These are phyloP conservation scores for Poecile atricapillus DNA, from an alignment of 2,113 vertebrate species.

Conservation along the genomic window DNA sequence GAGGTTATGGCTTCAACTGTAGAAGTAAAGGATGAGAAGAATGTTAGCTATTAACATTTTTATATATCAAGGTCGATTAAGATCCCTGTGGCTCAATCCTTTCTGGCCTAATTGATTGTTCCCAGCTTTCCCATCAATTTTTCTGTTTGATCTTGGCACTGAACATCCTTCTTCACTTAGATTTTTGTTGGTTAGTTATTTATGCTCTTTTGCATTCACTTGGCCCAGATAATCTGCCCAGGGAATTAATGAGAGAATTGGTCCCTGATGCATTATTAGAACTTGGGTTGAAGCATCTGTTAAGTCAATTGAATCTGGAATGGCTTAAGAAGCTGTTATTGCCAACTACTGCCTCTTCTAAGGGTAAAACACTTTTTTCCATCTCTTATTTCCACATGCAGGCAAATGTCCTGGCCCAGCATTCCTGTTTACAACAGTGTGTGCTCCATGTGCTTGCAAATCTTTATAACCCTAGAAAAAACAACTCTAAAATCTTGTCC, in stretches of 20 bases:
- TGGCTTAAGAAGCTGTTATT: background rate
- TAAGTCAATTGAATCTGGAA: background rate
- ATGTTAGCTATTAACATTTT: background rate
- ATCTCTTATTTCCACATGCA: background rate
- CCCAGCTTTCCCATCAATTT: background rate
- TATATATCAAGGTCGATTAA: background rate
- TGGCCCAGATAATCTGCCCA: background rate
- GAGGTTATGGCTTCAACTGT: background rate
- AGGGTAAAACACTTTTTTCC: background rate
- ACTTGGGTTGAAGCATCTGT: background rate
- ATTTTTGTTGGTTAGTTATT: background rate
- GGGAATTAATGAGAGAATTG: background rate
- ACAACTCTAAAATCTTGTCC: background rate
- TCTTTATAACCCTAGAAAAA: background rate
- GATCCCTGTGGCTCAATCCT: background rate
- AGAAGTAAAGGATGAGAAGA: background rate
- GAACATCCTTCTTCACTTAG: background rate
- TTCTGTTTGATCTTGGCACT: background rate
- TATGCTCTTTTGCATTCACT: background rate
- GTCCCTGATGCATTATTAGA: background rate
- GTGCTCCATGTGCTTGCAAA: background rate
- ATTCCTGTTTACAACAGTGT: background rate
- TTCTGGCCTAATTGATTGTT: background rate
- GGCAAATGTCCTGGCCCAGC: background rate
- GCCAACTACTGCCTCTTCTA: background rate